These are phyloP conservation scores for Polyommatus icarus DNA, from an alignment of 2,888 invertebrate genomes.

Conservation along the genomic window DNA sequence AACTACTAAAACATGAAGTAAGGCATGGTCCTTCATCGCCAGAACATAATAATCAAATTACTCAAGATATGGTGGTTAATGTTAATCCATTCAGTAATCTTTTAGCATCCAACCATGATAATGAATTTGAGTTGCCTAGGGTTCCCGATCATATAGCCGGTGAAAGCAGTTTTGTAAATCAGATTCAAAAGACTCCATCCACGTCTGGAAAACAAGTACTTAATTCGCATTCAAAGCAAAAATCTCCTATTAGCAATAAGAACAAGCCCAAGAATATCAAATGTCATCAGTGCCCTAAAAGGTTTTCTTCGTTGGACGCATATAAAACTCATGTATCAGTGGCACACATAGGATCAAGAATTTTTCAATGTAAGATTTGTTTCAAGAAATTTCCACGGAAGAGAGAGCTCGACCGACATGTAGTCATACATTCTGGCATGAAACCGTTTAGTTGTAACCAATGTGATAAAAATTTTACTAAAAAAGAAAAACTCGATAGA, in stretches of 20 bases:
- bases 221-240: constrained; percentile 61
- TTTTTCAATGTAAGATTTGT: constrained; percentile 84
- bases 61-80: constrained; percentile 81
- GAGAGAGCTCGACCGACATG: constrained; percentile 85
- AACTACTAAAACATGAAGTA: constrained; percentile 84
- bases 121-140: constrained; percentile 70
- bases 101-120: constrained; percentile 62
- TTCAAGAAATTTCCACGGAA: constrained; percentile 85
- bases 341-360: constrained; percentile 77
- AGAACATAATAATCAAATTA: constrained; percentile 59
- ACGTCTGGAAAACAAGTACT: constrained; percentile 54
- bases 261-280: constrained; percentile 75
- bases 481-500: constrained; percentile 84
- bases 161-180: constrained; percentile 69
- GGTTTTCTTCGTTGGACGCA: constrained; percentile 74
- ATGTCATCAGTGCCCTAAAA: constrained; percentile 76
- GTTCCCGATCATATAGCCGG: constrained; percentile 78
- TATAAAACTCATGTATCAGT: constrained; percentile 77
- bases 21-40: constrained; percentile 75
- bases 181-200: constrained; percentile 61
- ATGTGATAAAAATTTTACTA: constrained; percentile 84
- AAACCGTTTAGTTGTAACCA: constrained; percentile 84
- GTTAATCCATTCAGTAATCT: constrained; percentile 81
- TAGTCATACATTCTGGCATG: constrained; percentile 83
- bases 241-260: constrained; percentile 55